Base-by-base conservation (phyloP, 35 echinoderm and acorn worm species). In the Apostichopus japonicus region DNA sequence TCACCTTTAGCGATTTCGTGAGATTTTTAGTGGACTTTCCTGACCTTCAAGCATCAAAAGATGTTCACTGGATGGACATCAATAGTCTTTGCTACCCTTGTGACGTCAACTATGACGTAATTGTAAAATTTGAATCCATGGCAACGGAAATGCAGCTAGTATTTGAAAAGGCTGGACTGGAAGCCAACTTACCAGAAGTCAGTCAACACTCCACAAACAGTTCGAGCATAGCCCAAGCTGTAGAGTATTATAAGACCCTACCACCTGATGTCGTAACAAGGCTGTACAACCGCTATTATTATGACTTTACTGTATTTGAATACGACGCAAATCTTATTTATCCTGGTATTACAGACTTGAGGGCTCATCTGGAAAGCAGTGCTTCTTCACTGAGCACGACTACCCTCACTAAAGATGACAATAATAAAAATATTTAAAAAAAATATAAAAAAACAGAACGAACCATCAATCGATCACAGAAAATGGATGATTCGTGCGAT, bases 91-190 rank as follows among this genome's bases (percentile, higher is more conserved):
- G 91, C 24, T 92, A 78, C 21, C 76, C 78, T 14, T 92, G 91
- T 80, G 78, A 82, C 91, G 76, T 92, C 44, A 70, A 67, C 4
- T 92, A 92, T 82, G 91, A 92, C 27, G 19, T 67, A 55, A 82
- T 92, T 7, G 79, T 78, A 16, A 92, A 92, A 92, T 92, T 92
- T 71, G 91, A 92, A 52, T 58, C 79, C 54, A 78, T 92, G 75
- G 78, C 16, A 3, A 53, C 5, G 14, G 91, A 92, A 11, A 65
- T 16, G 15, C 55, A 56, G 54, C 15, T 80, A 15, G 13, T 92
- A 16, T 80, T 92, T 56, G 24, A 82, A 25, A 79, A 80, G 63
- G 91, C 23, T 54, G 78, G 91, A 6, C 15, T 92, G 23, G 11
- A 82, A 16, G 24, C 14, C 11, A 78, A n/a, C 6, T 24, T 62